Percentiles rank a stretch among this genome's conserved stretches.
Evolutionary conservation across 2,113 vertebrate genomes (phyloP).

Genomic region (Craseonycteris thonglongyai): DNA sequence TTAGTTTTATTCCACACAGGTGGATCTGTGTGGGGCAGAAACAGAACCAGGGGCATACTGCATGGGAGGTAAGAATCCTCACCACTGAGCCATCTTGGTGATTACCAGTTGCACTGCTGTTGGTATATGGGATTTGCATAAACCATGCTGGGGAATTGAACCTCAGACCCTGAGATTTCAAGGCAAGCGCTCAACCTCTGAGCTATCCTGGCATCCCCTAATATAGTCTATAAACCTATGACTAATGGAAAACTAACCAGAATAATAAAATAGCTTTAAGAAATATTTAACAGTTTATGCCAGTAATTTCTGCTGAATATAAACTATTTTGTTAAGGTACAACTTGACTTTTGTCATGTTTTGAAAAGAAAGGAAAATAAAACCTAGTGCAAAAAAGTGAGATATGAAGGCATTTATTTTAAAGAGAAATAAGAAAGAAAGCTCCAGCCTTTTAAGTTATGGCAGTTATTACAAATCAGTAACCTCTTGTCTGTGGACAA

Average conservation of each 20-base stretch:
- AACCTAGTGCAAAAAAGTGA: not conserved
- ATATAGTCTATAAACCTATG: not conserved
- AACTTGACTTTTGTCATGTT: not conserved
- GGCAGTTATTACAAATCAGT: not conserved
- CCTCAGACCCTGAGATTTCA: too few relatives aligned
- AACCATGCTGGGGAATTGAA: too few relatives aligned
- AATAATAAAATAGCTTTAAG: not conserved
- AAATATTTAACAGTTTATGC: not conserved
- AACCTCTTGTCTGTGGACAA: not conserved
- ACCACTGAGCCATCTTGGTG: too few relatives aligned
- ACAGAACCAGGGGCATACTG: too few relatives aligned
- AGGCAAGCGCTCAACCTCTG: too few relatives aligned
- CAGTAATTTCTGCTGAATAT: not conserved
- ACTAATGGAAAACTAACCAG: not conserved
- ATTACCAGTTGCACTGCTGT: too few relatives aligned
- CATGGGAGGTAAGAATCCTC: too few relatives aligned
- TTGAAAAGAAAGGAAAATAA: not conserved
- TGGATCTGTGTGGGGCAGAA: too few relatives aligned
- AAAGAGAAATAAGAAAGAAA: not conserved
- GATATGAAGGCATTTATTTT: not conserved
- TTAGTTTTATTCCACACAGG: too few relatives aligned
- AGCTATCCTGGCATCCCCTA: too few relatives aligned
- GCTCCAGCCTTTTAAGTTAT: slow-evolving; percentile 33
- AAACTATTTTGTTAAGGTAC: not conserved
- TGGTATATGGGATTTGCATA: too few relatives aligned